These are phyloP conservation scores for Raja brachyura DNA, from an alignment of 2,113 vertebrate genomes.

Conservation along the genomic window DNA sequence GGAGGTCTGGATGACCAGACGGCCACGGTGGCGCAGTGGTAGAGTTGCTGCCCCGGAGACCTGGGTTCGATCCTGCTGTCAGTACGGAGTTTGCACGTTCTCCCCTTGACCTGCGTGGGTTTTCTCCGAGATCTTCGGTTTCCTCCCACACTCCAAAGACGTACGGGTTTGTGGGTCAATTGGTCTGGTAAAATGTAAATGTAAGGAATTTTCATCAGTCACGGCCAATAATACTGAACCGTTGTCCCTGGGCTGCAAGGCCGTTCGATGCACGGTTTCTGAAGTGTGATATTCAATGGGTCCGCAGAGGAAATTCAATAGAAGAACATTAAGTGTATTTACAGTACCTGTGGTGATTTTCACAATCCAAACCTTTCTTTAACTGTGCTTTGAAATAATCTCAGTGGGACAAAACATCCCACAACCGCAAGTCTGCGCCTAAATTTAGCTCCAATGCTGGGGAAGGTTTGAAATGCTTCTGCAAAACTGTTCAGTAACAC, in stretches of 20 bases:
- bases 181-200: no score
- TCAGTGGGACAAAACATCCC: background rate
- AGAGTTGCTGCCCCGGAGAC: no score
- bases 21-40: no score
- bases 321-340: background rate
- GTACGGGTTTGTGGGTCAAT: no score
- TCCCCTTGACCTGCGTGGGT: no score
- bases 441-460: background rate
- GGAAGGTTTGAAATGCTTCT: background rate
- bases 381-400: no score
- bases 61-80: no score
- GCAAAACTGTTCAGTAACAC: background rate
- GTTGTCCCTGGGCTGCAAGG: background rate
- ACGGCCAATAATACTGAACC: background rate
- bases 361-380: conserved; percentile 5
- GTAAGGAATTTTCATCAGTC: background rate
- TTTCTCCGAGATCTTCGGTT: no score
- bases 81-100: no score
- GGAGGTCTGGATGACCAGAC: no score
- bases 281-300: background rate
- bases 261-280: background rate
- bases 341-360: background rate
- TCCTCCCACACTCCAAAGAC: no score
- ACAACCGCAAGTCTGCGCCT: background rate
- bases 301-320: background rate